Evolutionary conservation across 37 sponge, comb jelly and placozoan species (phyloP).

Genomic region (Cliona cf. orientalis): DNA sequence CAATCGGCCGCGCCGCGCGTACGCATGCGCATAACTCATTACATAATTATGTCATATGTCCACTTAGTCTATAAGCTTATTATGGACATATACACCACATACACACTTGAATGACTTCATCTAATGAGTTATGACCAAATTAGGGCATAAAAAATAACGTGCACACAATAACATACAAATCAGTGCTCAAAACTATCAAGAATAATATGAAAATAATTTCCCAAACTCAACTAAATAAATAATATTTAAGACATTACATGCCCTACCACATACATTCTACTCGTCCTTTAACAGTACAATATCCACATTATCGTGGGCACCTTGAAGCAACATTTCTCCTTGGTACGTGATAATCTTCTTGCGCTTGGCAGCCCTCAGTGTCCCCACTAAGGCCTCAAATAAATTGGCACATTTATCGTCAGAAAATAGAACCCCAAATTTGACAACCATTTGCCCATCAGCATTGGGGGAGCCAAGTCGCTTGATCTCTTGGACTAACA

Average conservation of each 20-base stretch:
- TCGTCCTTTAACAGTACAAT: slow-evolving; percentile 74
- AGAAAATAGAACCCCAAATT: slow-evolving; percentile 83
- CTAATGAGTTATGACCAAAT: not conserved
- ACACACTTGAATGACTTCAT: not conserved
- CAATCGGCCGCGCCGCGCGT: not conserved
- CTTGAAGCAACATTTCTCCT: slow-evolving; percentile 86
- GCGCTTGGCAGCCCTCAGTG: slow-evolving; percentile 87
- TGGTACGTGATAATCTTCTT: slow-evolving; percentile 92
- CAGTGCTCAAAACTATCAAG: not conserved
- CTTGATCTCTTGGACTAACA: slow-evolving; percentile 82
- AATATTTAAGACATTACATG: not conserved
- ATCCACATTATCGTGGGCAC: slow-evolving; percentile 84
- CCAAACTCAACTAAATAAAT: slow-evolving; percentile 15
- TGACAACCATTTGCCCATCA: slow-evolving; percentile 70
- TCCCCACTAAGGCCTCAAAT: slow-evolving; percentile 93
- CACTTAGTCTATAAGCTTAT: too few species aligned
- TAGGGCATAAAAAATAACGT: not conserved
- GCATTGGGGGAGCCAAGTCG: slow-evolving; percentile 80
- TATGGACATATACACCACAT: too few species aligned
- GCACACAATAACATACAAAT: not conserved
- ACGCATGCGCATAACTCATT: not conserved
- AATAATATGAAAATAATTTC: not conserved
- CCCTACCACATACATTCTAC: not conserved
- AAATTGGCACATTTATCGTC: slow-evolving; percentile 92
- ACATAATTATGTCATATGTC: not conserved